Evolutionary conservation across 2,113 vertebrate genomes (phyloP).

Genomic region (Centrocercus urophasianus): DNA sequence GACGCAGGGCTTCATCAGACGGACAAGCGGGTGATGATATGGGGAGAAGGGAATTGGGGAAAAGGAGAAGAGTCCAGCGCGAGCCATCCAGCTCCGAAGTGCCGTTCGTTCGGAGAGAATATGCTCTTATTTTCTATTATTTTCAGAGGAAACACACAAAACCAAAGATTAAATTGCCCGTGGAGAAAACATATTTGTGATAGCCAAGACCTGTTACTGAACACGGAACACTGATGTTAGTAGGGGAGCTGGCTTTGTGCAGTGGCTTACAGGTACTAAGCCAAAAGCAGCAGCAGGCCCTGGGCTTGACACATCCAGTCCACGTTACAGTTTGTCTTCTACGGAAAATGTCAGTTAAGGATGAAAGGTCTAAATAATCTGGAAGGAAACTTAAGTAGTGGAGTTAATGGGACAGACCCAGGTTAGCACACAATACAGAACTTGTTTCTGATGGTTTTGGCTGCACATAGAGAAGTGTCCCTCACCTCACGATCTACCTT

Average conservation of each 20-base stretch:
- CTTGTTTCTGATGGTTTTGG: not conserved
- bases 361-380: not conserved
- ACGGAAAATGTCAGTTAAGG: not conserved
- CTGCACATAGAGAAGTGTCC: not conserved
- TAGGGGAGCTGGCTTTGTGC: not conserved
- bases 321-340: not conserved
- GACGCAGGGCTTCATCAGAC: not conserved
- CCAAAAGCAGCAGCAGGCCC: not conserved
- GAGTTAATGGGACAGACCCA: not conserved
- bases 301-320: not conserved
- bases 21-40: not conserved
- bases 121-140: fast-evolving
- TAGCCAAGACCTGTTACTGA: not conserved
- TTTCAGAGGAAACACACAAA: not conserved
- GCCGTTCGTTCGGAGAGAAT: not conserved
- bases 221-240: not conserved
- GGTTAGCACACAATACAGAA: not conserved
- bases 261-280: fast-evolving
- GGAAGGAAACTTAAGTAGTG: not conserved
- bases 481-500: not conserved
- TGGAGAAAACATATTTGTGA: not conserved
- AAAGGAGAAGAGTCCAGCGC: not conserved
- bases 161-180: not conserved
- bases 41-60: not conserved
- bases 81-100: not conserved